A percentile compares a stretch with the other conserved stretches of the same genome.
phyloP scores from a whole-genome alignment of 1,140 invertebrate genomes.

The Drosophila parvula region DNA sequence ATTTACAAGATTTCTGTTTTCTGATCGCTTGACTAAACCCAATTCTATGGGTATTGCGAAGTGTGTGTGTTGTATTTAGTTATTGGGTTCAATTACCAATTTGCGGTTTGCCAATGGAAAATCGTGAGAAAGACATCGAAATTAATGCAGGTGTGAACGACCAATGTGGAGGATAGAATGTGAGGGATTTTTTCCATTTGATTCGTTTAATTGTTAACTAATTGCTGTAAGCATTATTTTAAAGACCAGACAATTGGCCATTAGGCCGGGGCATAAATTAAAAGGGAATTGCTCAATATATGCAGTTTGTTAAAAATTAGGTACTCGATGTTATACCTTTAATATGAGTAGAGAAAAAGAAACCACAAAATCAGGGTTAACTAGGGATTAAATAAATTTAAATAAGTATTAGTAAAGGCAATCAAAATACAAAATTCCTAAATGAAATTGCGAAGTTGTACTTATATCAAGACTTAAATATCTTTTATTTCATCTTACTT shows the following conservation, averaged over 20 bases:
- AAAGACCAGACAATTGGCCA: slow-evolving; percentile 18
- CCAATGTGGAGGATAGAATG: slow-evolving; percentile 68
- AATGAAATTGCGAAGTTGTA: too few relatives aligned
- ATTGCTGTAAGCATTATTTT: slow-evolving; percentile 18
- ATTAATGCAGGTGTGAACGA: slow-evolving; percentile 61
- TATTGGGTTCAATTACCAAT: slow-evolving; percentile 59
- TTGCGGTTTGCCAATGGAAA: slow-evolving; percentile 60
- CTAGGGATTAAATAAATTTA: background rate
- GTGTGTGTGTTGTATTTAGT: slow-evolving; percentile 1
- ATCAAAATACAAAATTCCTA: background rate
- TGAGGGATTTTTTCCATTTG: slow-evolving; percentile 37
- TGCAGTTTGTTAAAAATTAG: background rate
- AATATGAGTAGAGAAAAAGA: background rate
- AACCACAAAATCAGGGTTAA: background rate
- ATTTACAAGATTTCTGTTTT: slow-evolving; percentile 75
- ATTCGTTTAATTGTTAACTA: slow-evolving; percentile 34
- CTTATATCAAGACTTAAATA: background rate
- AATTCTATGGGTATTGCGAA: slow-evolving; percentile 25
- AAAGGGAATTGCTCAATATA: slow-evolving; percentile 13
- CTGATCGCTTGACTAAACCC: slow-evolving; percentile 71
- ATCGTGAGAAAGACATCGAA: slow-evolving; percentile 55
- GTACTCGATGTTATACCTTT: background rate
- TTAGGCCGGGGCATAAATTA: slow-evolving; percentile 9
- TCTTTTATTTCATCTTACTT: too few relatives aligned
- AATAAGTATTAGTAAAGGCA: background rate